Base-by-base conservation (phyloP, 2,113 vertebrate species). In the Plecotus auritus region DNA sequence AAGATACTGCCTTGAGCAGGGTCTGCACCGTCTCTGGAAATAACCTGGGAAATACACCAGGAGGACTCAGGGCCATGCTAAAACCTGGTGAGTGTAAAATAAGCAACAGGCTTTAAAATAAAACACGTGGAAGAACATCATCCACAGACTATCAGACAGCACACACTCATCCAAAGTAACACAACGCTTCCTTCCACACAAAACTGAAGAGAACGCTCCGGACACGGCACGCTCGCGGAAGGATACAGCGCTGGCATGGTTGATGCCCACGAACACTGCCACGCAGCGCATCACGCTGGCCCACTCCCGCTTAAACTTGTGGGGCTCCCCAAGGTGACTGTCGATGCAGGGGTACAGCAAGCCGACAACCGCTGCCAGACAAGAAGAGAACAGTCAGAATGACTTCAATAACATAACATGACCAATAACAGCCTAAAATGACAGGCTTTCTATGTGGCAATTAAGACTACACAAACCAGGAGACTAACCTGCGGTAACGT, bases 171-270 rank as follows among this genome's bases (percentile, higher is more conserved):
- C 1, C 30, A 3, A 20, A 69, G 5, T 5, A 4, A n/a, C 2
- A 5, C 22, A 13, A 16, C 0, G 3, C 37, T 14, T 17, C 56
- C 37, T 14, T 17, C 56, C 17, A 9, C 37, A 5, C 3, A 3
- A 2, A 7, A 16, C 13, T 10, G 1, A 2, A 17, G 54, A 12
- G 12, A 7, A 18, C 1, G 14, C 42, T 7, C 42, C 0, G 4
- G 26, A 2, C 40, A 0, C 1, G 0, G 7, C 9, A 9, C 74
- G 42, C 0, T 0, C 18, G 14, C 28, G 16, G 4, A 98, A 99
- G 99, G 99, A 99, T 99, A 99, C 99, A 93, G 99, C 99, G 11
- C 99, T 99, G 61, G 99, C 99, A 1, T 99, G 99, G 96, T 99
- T 99, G 94, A 99, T 99, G 95, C 99, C 99, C 6, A 99, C 99